Conservation (phyloP, 2,888 invertebrate genomes). For the Dasypogon diadema region DNA sequence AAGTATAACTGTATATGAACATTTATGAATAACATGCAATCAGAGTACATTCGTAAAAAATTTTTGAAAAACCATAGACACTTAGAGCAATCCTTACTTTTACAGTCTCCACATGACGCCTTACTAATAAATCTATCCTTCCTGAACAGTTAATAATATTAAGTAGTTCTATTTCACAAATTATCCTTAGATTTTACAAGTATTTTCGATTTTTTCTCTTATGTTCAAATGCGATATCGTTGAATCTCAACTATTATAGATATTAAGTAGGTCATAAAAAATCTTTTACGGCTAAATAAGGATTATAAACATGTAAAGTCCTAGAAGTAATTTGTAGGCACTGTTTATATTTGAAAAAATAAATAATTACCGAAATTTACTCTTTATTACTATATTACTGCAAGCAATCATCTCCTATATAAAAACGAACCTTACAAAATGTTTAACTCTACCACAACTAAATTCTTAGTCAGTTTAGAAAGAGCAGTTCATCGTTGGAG, state of each 20-base stretch:
- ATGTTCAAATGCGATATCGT: conserved; percentile 38
- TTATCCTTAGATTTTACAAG: conserved; percentile 40
- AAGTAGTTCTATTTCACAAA: conserved; percentile 43
- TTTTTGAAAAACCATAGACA: conserved; percentile 26
- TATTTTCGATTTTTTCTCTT: conserved; percentile 37
- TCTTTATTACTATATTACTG: conserved; percentile 42
- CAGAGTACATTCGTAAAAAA: conserved; percentile 13
- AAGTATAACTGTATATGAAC: too few species aligned
- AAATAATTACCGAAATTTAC: conserved; percentile 44
- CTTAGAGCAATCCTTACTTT: conserved; percentile 38
- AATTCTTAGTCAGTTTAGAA: conserved; percentile 35
- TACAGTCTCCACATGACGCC: conserved; percentile 37
- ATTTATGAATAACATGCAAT: too few species aligned
- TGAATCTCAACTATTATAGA: conserved; percentile 39
- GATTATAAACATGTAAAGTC: conserved; percentile 40
- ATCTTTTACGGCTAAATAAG: conserved; percentile 43
- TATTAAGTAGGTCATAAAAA: conserved; percentile 48
- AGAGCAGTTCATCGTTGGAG: not conserved
- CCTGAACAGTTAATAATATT: conserved; percentile 33
- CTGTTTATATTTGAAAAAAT: conserved; percentile 47
- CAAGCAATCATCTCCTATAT: conserved; percentile 40
- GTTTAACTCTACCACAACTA: conserved; percentile 37
- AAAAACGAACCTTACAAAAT: conserved; percentile 44
- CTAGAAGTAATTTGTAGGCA: conserved; percentile 50
- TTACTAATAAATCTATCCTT: conserved; percentile 36